These are phyloP conservation scores for Drosophila santomea DNA, from an alignment of 1,140 invertebrate species.

Conservation along the genomic window DNA sequence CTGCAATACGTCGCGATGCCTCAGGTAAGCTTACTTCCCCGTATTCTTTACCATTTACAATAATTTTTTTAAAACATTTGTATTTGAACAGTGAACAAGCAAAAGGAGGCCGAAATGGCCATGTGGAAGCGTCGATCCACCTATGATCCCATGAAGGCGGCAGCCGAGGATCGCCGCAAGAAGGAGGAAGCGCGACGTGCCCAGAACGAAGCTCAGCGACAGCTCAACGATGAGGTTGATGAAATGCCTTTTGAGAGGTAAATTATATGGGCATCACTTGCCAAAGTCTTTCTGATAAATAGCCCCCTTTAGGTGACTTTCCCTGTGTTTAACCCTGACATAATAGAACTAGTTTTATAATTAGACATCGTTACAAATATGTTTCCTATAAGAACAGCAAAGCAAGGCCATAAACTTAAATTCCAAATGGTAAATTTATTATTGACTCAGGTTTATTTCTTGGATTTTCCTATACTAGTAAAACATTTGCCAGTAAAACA, in stretches of 20 bases:
- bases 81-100: conserved; percentile 85
- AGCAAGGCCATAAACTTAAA: neutral
- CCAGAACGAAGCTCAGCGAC: conserved; percentile 55
- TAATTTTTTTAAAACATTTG: neutral
- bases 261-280: conserved; percentile 28
- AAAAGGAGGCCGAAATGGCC: conserved; percentile 93
- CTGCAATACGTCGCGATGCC: conserved; percentile 71
- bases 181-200: conserved; percentile 84
- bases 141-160: conserved; percentile 95
- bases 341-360: neutral
- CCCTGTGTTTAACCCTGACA: neutral
- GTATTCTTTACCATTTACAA: neutral
- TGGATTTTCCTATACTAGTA: too few relatives aligned
- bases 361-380: neutral
- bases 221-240: conserved; percentile 44
- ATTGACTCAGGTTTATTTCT: neutral
- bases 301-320: conserved; percentile 3
- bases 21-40: conserved; percentile 36
- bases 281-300: neutral
- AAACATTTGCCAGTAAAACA: too few relatives aligned
- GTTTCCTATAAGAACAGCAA: neutral
- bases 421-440: neutral
- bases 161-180: conserved; percentile 91
- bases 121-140: conserved; percentile 96
- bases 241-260: conserved; percentile 78